Base-by-base conservation (phyloP, 2,888 invertebrate genomes). In the Octonoba sinensis region DNA sequence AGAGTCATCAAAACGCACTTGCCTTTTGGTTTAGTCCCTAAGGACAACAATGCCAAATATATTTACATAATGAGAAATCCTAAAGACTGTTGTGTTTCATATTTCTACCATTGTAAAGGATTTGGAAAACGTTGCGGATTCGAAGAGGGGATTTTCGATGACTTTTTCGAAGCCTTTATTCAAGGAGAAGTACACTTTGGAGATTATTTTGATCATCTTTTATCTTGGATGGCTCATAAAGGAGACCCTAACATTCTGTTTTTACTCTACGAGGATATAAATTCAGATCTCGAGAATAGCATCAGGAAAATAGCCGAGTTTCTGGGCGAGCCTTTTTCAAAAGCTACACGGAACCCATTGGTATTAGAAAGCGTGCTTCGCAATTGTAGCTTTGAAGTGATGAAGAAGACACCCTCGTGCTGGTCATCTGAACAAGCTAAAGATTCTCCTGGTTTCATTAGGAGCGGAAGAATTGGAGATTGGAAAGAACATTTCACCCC, bases 1-100 rank as follows among this genome's bases (percentile, higher is more conserved):
- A 70, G 83, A 18, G 44, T 73, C 22, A 79, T 85, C 82, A 84
- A 85, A 72, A 87, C 86, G 0, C 88, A 88, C 71, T 85, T 88
- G 0, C 87, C 87, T 1, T 84, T 84, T 54, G 20, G 74, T 6
- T 46, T 85, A 51, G 57, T 67, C 11, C 86, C 86, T 0, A 66
- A 70, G 12, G 60, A 24, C 15, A 4, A 18, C 1, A 54, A 83
- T n/a, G 82, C 85, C 1, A 83, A 77, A 36, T 85, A 84, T 57
- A 87, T 90, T 54, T 90, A 89, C 84, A 86, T 90, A 47, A 87
- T 88, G n/a, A 87, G 90, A 66, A 89, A 90, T 84, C 89, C 89
- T 0, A 89, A 89, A 84, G 90, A 90, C 85, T 87, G 87, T 15
- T 87, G 87, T 8, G 88, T 90, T 11, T 89, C 89, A 1, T 89